Evolutionary conservation across 2,113 vertebrate genomes (phyloP), one percentile per base, ranked within the genome.

Genomic region (Alligator mississippiensis): DNA sequence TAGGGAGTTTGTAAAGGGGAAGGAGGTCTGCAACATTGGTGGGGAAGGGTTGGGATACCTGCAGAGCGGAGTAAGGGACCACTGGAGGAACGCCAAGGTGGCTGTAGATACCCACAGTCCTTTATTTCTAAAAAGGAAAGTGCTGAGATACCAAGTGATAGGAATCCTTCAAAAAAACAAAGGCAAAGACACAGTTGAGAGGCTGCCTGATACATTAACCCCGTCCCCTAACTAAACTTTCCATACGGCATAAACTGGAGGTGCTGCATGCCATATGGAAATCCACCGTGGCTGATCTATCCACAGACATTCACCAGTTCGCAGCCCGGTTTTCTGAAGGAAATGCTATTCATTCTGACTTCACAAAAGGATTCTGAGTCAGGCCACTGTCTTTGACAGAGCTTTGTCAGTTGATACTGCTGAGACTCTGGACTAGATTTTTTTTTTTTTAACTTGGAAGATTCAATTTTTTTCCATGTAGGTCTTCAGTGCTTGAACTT

Each of bases 351-450:
- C 77, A 88, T 82, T 84, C 10, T 74, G 22, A 75, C 15, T 86
- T 91, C 57, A 57, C 8, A n/a, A 13, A 87, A 77, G 34, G 17
- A 83, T 58, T 58, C 5, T 68, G 17, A 17, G 6, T 81, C 63
- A 80, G 6, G 18, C 80, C 63, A 22, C 76, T 63, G 57, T 83
- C 58, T 91, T 90, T 47, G 82, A 54, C 83, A 60, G 60, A 70
- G 5, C 62, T 87, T 30, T 38, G 80, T 22, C 66, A 93, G 38
- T 79, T 87, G 72, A 3, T 11, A 80, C 77, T 87, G 38, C 79
- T 87, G 72, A 3, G 19, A 80, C 77, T 87, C 63, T 96, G 95
- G 77, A 78, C 28, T 87, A 85, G 28, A 91, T 78, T 25, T n/a
- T 94, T 38, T 0, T 5, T 76, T 74, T 61, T 89, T 94, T 90